Evolutionary conservation across 2,888 invertebrate genomes (phyloP).

Genomic region (Volucella zonaria): DNA sequence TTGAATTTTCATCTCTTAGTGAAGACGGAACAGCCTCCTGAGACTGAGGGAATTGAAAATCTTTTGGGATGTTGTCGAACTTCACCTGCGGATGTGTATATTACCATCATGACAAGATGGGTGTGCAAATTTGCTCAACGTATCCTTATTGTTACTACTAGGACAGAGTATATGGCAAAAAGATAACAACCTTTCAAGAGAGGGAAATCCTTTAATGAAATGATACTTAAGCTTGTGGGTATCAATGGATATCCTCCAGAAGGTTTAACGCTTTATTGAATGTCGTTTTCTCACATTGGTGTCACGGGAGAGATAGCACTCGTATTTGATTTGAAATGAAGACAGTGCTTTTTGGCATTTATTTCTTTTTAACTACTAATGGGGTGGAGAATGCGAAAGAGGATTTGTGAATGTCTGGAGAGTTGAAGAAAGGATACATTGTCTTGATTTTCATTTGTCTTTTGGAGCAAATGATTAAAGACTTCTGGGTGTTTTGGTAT

Average conservation of each 20-base stretch:
- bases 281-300: constrained; percentile 49
- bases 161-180: constrained; percentile 10
- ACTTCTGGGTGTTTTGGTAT: no score
- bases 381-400: no score
- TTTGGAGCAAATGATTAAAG: no score
- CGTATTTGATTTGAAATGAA: constrained; percentile 54
- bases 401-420: no score
- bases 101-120: constrained; percentile 66
- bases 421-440: no score
- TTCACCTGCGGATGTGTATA: constrained; percentile 69
- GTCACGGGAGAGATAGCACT: not conserved
- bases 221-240: constrained; percentile 58
- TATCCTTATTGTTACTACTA: constrained; percentile 48
- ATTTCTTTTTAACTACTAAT: not conserved
- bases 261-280: constrained; percentile 64
- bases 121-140: constrained; percentile 62
- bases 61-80: constrained; percentile 63
- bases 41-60: constrained; percentile 49
- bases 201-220: constrained; percentile 71
- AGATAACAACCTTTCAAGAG: constrained; percentile 59
- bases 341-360: constrained; percentile 29
- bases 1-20: constrained; percentile 69
- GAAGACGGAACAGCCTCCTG: constrained; percentile 15
- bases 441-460: no score
- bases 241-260: constrained; percentile 43